Conservation (phyloP, 2,113 vertebrate species). For the Burhinus bistriatus region DNA sequence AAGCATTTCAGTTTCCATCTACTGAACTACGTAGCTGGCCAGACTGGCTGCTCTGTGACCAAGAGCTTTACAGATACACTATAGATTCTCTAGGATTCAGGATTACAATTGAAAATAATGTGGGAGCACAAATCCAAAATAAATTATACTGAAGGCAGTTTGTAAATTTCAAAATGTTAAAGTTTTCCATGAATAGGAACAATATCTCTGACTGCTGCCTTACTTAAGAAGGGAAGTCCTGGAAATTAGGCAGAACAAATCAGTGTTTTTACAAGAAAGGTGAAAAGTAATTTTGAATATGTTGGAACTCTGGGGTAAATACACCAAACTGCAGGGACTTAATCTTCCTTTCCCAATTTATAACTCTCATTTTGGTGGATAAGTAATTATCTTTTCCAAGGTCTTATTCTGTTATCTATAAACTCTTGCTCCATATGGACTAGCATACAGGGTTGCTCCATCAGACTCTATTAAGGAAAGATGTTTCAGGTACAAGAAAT, state of each 20-base stretch:
- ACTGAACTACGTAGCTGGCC: background rate
- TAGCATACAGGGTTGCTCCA: background rate
- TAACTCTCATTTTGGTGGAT: background rate
- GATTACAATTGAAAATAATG: background rate
- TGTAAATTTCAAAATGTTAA: background rate
- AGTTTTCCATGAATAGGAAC: background rate
- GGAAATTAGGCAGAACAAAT: background rate
- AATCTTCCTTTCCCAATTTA: background rate
- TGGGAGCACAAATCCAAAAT: background rate
- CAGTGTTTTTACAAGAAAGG: background rate
- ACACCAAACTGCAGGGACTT: background rate
- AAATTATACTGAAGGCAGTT: background rate
- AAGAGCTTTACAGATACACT: background rate
- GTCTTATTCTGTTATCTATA: background rate
- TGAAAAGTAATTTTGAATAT: background rate
- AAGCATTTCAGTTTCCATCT: background rate
- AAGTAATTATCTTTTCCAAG: background rate
- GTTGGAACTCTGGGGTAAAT: background rate
- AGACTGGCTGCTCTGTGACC: background rate
- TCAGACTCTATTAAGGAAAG: background rate
- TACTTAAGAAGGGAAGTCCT: background rate
- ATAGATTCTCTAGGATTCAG: background rate
- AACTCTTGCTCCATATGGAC: background rate
- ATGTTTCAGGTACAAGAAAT: background rate
- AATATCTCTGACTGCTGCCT: accelerated